These are phyloP conservation scores for Ischnura elegans DNA, from an alignment of 2,888 invertebrate genomes.

Conservation along the genomic window DNA sequence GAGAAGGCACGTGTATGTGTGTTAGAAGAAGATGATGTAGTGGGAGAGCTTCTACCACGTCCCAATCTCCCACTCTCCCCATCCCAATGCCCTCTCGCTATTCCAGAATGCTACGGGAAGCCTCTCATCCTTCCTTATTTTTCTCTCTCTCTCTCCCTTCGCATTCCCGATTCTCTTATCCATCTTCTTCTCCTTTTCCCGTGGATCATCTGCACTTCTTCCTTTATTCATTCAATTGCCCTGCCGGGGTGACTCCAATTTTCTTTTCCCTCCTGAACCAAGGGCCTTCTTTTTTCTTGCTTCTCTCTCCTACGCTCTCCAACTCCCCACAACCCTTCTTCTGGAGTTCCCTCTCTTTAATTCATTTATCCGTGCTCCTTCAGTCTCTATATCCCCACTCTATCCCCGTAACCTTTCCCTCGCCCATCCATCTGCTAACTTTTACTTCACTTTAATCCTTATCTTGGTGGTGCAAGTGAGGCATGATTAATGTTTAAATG, in stretches of 20 bases:
- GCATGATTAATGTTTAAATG: too few species aligned
- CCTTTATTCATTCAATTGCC: slow-evolving; percentile 65
- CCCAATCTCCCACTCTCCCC: not conserved
- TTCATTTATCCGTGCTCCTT: slow-evolving; percentile 23
- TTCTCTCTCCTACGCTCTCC: not conserved
- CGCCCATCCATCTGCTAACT: not conserved
- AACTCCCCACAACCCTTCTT: not conserved
- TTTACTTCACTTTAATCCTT: not conserved
- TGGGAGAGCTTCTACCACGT: not conserved
- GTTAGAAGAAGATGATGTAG: not conserved
- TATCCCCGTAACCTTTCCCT: not conserved
- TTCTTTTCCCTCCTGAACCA: slow-evolving; percentile 40
- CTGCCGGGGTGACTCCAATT: slow-evolving; percentile 53
- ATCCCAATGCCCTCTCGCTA: not conserved
- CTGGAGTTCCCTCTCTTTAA: not conserved
- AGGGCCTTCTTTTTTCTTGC: not conserved
- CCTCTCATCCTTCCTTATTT: not conserved
- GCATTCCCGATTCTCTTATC: slow-evolving; percentile 61
- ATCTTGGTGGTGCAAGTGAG: too few species aligned
- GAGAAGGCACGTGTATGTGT: not conserved
- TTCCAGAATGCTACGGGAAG: too few species aligned
- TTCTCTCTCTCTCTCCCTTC: not conserved
- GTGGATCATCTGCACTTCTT: slow-evolving; percentile 60
- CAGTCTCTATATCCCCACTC: not conserved
- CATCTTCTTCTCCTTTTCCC: slow-evolving; percentile 46